These are phyloP conservation scores for Micronycteris hirsuta DNA, from an alignment of 2,113 vertebrate genomes.

Conservation along the genomic window DNA sequence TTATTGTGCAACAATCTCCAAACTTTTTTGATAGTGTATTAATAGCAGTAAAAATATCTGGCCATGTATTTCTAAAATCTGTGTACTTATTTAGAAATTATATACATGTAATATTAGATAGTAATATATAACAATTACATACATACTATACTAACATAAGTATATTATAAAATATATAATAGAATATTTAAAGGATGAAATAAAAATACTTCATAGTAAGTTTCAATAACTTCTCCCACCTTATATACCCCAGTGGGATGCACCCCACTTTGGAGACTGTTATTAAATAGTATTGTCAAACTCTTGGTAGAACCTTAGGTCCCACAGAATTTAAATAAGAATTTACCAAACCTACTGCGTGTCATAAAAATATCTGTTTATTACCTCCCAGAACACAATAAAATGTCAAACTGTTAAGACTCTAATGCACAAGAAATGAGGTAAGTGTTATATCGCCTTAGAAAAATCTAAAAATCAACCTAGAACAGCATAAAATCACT, in stretches of 20 bases:
- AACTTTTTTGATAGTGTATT: not conserved
- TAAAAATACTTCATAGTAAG: constrained; percentile 30
- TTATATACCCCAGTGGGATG: not conserved
- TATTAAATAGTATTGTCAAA: not conserved
- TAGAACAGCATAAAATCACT: not conserved
- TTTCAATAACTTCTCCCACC: not conserved
- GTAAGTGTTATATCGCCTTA: constrained; percentile 7
- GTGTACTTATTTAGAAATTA: constrained; percentile 23
- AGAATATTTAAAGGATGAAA: not conserved
- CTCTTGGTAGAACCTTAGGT: not conserved
- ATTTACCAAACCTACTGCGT: not conserved
- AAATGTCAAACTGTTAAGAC: constrained; percentile 20
- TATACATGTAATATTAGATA: not conserved
- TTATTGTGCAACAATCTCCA: constrained; percentile 18
- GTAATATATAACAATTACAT: not conserved
- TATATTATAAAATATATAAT: not conserved
- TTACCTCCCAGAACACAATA: constrained; percentile 21
- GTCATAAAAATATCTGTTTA: constrained; percentile 22
- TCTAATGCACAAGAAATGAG: constrained; percentile 26
- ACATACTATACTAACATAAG: not conserved
- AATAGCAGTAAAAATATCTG: constrained; percentile 41
- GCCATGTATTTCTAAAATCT: not conserved
- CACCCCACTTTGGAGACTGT: not conserved
- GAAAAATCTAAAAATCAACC: not conserved
- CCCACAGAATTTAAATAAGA: not conserved